Conservation (phyloP, 2,888 invertebrate species). For the Masnerella sp. region DNA sequence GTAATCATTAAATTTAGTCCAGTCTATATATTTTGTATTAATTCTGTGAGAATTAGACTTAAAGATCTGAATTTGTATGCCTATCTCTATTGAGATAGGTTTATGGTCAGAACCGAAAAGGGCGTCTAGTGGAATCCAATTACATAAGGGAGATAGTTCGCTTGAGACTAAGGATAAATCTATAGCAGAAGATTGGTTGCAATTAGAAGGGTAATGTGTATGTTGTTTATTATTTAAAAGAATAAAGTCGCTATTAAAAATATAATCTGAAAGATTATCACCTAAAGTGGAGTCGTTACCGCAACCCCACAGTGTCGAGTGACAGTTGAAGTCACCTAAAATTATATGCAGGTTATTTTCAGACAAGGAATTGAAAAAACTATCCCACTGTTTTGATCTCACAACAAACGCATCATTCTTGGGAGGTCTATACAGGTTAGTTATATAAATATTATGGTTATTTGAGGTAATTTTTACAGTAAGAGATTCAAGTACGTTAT, state of each 20-base stretch:
- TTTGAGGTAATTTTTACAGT: no score
- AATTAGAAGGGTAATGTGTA: conserved; percentile 4
- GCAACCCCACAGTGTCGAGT: not conserved
- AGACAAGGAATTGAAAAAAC: no score
- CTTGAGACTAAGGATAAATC: not conserved
- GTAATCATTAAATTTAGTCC: not conserved
- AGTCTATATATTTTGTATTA: not conserved
- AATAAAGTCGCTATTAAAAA: not conserved
- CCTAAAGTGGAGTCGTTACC: not conserved
- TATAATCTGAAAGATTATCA: not conserved
- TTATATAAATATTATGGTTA: no score
- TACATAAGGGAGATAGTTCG: not conserved
- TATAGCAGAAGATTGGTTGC: not conserved
- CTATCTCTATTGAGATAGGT: not conserved
- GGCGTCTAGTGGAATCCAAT: not conserved
- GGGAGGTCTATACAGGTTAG: no score
- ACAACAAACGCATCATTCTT: no score
- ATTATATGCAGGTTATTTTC: no score
- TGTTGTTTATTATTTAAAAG: not conserved
- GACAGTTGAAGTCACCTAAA: not conserved
- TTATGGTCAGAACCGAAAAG: not conserved
- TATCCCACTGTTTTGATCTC: no score
- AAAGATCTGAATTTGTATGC: not conserved
- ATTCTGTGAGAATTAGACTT: not conserved
- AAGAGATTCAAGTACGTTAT: not conserved